These are phyloP conservation scores for Brachymystax lenok DNA, from an alignment of 2,797 vertebrate genomes.

Conservation along the genomic window DNA sequence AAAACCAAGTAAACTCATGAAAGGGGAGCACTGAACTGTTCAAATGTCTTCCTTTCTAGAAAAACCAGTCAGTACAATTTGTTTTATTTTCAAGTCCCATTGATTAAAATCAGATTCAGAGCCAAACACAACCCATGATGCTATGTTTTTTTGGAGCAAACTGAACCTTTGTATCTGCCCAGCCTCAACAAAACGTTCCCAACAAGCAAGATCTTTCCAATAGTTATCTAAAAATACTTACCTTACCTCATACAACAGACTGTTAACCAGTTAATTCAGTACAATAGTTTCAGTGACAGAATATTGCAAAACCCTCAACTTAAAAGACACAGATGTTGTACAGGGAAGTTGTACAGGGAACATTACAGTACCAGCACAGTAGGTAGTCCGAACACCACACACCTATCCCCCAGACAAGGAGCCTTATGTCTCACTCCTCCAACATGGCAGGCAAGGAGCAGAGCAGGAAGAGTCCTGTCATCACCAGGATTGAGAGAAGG, in stretches of 20 bases:
- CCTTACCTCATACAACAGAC: not conserved
- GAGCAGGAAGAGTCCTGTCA: constrained; percentile 59
- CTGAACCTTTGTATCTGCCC: not conserved
- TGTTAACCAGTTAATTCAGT: not conserved
- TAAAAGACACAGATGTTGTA: not conserved
- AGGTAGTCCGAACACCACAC: constrained; percentile 30
- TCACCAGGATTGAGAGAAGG: constrained; percentile 48
- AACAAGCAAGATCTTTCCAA: not conserved
- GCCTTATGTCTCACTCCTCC: constrained; percentile 54
- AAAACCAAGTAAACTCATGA: constrained; percentile 40
- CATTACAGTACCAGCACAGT: constrained; percentile 45
- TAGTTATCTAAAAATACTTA: not conserved
- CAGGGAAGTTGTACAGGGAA: not conserved
- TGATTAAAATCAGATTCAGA: not conserved
- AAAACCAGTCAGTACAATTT: not conserved
- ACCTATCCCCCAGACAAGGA: constrained; percentile 56
- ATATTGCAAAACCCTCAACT: not conserved
- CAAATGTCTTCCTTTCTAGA: constrained; percentile 7
- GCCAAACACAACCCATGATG: not conserved
- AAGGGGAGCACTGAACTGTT: not conserved
- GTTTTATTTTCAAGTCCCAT: constrained; percentile 3
- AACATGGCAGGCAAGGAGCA: constrained; percentile 27
- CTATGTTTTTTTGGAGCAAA: not conserved
- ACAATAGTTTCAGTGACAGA: not conserved
- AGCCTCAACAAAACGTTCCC: not conserved